Conservation (phyloP, 2,888 invertebrate species). For the Thysanoteuthis rhombus region DNA sequence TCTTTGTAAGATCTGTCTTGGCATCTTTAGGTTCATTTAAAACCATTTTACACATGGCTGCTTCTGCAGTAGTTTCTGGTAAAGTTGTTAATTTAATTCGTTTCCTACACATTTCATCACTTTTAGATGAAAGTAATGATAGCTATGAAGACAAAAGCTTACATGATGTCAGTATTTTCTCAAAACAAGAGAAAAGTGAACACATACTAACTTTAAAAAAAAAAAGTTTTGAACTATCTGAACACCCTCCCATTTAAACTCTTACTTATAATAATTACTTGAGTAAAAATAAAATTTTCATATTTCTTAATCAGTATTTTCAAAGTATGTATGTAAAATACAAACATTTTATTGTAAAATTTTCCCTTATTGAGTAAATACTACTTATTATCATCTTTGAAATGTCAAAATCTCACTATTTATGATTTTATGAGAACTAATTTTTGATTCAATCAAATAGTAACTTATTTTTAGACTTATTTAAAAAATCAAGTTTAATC, state of each 20-base stretch:
- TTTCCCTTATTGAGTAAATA: background rate
- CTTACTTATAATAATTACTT: background rate
- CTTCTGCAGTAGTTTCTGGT: background rate
- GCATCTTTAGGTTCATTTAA: background rate
- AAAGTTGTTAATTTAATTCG: background rate
- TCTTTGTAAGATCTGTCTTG: background rate
- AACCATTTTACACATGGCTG: background rate
- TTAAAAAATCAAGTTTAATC: background rate
- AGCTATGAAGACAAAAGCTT: background rate
- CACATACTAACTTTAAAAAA: background rate
- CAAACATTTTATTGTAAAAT: no score
- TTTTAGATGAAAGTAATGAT: background rate
- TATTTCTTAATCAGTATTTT: background rate
- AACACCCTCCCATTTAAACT: background rate
- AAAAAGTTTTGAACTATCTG: background rate
- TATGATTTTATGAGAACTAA: background rate
- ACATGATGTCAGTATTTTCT: background rate
- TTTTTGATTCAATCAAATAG: background rate
- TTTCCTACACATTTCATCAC: conserved; percentile 12
- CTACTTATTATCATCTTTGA: background rate
- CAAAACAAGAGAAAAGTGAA: background rate
- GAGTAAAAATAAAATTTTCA: background rate
- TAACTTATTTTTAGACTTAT: background rate
- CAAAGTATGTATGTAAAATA: background rate
- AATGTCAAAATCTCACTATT: background rate